Evolutionary conservation across 2,797 vertebrate genomes (phyloP).

Genomic region (Todus mexicanus): DNA sequence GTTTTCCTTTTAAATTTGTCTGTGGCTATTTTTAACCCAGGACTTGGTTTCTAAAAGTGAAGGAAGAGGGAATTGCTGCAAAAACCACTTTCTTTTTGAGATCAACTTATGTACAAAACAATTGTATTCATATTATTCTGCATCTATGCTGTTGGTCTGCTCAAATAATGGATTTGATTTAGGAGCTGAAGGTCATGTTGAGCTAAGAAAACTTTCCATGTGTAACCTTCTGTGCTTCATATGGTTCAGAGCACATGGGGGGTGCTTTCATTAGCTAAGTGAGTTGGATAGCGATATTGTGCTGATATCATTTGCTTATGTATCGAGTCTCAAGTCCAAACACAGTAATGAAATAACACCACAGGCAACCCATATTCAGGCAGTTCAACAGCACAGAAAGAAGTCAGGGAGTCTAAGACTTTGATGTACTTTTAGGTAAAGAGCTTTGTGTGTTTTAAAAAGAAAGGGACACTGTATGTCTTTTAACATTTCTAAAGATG

Average conservation of each 20-base stretch:
- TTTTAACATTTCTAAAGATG: background rate
- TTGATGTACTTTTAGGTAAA: conserved; percentile 14
- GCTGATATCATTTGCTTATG: background rate
- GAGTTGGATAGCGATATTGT: background rate
- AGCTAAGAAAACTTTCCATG: background rate
- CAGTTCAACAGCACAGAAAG: background rate
- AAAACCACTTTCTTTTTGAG: background rate
- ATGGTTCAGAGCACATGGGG: background rate
- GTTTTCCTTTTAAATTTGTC: conserved; percentile 16
- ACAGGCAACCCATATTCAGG: background rate
- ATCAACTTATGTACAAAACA: background rate
- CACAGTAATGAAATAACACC: background rate
- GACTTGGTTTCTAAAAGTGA: background rate
- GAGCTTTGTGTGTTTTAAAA: background rate
- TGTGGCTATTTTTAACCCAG: background rate
- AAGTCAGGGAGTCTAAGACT: background rate
- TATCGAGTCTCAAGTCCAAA: background rate
- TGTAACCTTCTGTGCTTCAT: background rate
- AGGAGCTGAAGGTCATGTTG: background rate
- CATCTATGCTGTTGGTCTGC: fast-evolving
- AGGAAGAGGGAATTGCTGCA: background rate
- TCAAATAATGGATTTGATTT: background rate
- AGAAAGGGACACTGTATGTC: background rate
- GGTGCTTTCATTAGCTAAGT: background rate
- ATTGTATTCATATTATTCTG: background rate